Percentiles rank a stretch among this genome's conserved stretches.
Conservation (phyloP, 2,113 vertebrate genomes). For the Phasianus colchicus region DNA sequence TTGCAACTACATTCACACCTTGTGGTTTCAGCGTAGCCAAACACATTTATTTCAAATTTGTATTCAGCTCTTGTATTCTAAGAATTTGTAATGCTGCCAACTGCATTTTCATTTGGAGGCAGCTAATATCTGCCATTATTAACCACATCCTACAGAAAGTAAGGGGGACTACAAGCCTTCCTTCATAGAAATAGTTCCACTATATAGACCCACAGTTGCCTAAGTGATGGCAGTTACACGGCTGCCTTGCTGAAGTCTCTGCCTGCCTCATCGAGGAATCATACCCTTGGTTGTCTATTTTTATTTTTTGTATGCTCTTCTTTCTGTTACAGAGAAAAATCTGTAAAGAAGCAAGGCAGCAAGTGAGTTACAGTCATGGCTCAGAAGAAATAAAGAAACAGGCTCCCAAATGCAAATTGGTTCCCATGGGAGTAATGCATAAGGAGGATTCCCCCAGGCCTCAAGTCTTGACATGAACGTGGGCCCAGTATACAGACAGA, state of each 20-base stretch:
- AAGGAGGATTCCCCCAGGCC: not conserved
- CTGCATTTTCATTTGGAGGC: not conserved
- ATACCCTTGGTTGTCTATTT: fast-evolving
- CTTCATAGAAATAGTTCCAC: not conserved
- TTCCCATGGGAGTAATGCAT: fast-evolving
- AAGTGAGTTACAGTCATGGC: not conserved
- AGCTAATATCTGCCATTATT: not conserved
- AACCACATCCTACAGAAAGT: not conserved
- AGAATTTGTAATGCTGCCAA: not conserved
- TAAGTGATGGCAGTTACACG: not conserved
- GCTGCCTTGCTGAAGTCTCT: not conserved
- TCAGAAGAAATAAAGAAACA: not conserved
- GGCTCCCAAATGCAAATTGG: not conserved
- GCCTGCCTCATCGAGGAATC: not conserved
- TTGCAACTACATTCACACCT: fast-evolving
- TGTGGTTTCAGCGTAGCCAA: not conserved
- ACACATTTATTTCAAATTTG: not conserved
- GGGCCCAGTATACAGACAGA: no score
- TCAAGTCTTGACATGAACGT: not conserved
- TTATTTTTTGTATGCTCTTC: not conserved
- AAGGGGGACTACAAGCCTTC: not conserved
- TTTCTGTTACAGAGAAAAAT: not conserved
- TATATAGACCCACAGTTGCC: not conserved
- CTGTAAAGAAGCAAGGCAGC: not conserved
- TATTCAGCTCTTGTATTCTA: not conserved